phyloP scores from a whole-genome alignment of 2,113 vertebrate genomes.

The Romanogobio albipinnatus region DNA sequence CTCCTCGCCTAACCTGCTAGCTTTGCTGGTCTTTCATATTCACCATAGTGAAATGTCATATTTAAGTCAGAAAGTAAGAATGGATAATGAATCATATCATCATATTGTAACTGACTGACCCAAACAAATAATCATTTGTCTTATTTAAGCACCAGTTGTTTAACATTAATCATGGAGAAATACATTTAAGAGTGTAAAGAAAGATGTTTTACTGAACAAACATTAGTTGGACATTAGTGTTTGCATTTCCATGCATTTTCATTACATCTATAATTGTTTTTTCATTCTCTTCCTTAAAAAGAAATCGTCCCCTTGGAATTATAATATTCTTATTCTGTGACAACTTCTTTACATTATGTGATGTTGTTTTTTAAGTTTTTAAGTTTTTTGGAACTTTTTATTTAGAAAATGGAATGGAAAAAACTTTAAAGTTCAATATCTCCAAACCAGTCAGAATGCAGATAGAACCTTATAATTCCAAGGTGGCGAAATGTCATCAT shows the following conservation, averaged over 20 bases:
- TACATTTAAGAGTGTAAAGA: background rate
- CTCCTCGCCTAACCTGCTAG: background rate
- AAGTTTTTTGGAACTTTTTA: no score
- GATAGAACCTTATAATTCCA: no score
- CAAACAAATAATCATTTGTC: background rate
- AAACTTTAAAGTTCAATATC: no score
- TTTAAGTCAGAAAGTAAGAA: background rate
- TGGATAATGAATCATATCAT: slow-evolving; percentile 3
- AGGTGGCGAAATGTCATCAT: background rate
- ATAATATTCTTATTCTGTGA: no score
- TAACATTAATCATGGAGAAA: background rate
- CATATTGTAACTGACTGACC: background rate
- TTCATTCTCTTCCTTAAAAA: background rate
- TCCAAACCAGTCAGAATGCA: no score
- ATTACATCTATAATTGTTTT: background rate
- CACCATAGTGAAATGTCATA: background rate
- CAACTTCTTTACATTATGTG: no score
- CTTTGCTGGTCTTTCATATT: background rate
- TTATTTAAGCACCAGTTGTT: background rate
- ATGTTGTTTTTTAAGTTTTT: no score
- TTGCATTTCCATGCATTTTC: background rate
- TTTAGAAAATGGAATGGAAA: no score
- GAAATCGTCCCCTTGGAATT: no score
- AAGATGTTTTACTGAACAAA: no score
- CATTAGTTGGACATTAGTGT: background rate